A percentile compares a stretch with the other conserved stretches of the same genome.
Conservation (phyloP, 2,888 invertebrate genomes). For the Drosophila cracens region DNA sequence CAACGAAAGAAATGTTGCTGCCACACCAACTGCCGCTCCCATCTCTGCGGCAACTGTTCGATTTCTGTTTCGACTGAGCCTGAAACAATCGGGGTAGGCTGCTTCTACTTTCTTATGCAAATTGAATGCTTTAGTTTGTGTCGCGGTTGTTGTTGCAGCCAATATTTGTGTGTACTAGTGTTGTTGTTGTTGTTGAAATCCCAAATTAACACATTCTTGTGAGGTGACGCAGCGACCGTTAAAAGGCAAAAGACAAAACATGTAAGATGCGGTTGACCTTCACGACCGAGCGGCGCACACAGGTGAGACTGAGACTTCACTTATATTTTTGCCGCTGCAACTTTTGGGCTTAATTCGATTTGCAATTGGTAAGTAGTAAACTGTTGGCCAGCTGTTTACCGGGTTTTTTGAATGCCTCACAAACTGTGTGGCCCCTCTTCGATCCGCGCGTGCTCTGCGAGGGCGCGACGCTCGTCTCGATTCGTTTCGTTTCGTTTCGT, state of each 20-base stretch:
- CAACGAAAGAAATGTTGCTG: background rate
- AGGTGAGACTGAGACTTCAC: constrained; percentile 4
- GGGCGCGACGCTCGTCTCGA: constrained; percentile 28
- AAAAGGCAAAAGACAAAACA: constrained; percentile 48
- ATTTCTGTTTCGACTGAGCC: background rate
- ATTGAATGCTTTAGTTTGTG: constrained; percentile 38
- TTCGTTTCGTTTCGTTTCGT: constrained; percentile 24
- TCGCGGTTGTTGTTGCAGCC: constrained; percentile 9
- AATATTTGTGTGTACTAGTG: background rate
- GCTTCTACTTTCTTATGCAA: constrained; percentile 59
- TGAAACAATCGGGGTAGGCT: background rate
- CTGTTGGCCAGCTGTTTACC: constrained; percentile 25
- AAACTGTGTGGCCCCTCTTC: constrained; percentile 27
- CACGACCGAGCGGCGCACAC: constrained; percentile 35
- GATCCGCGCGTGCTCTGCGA: background rate
- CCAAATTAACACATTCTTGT: constrained; percentile 73
- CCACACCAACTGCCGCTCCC: background rate
- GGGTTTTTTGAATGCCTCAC: constrained; percentile 35
- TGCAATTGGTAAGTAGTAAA: constrained; percentile 51
- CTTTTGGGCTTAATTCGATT: constrained; percentile 54
- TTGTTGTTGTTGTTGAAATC: constrained; percentile 42
- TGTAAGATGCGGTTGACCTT: constrained; percentile 77
- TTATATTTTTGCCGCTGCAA: constrained; percentile 8
- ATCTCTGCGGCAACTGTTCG: background rate
- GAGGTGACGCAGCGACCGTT: constrained; percentile 53